Base-by-base conservation (phyloP, 2,113 vertebrate species). In the Scophthalmus maximus region DNA sequence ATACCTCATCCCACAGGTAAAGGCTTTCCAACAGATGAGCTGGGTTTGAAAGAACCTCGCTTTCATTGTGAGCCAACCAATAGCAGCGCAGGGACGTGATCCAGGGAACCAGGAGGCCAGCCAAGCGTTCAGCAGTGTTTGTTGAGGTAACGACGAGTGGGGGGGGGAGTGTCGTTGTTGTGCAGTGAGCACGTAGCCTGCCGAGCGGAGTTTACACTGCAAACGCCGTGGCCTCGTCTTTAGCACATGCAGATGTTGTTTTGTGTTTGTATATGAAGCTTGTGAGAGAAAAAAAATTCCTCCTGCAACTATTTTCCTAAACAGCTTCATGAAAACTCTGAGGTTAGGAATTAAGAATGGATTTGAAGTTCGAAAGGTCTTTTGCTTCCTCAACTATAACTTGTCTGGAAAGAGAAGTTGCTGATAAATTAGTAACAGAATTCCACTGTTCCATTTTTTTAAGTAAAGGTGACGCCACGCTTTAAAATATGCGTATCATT, bases 1-100 rank as follows among this genome's bases (percentile, higher is more conserved):
- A 80, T 92, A 77, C 92, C 88, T 92, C 94, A 91, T 92, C 70
- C 78, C 76, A 77, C 93, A 95, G 94, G 95, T 95, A 92, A n/a
- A n/a, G 86, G 83, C 79, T 74, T 89, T 94, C 81, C 89, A 91
- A 63, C 77, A 79, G 63, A 67, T 63, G 30, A 58, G 81, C 59
- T 44, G 4, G 49, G n/a, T n/a, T 59, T 8, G 50, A 82, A 38
- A 70, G 61, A 73, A 64, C 55, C 25, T 5, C 44, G 83, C 89
- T 93, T 92, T 91, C 57, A 92, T 92, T 81, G 69, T 27, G 53
- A 57, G 89, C 89, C 92, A 92, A 90, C 87, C 84, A 92, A 91
- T 88, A 2, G 72, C 51, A 76, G 75, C 3, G n/a, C 6, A 0
- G 46, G 9, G 61, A 81, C n/a, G 49, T 70, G 67, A 67, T 84